Evolutionary conservation across 1,140 invertebrate species (phyloP), one percentile per base, ranked within the genome.

Genomic region (Tetramorium parvispinum): DNA sequence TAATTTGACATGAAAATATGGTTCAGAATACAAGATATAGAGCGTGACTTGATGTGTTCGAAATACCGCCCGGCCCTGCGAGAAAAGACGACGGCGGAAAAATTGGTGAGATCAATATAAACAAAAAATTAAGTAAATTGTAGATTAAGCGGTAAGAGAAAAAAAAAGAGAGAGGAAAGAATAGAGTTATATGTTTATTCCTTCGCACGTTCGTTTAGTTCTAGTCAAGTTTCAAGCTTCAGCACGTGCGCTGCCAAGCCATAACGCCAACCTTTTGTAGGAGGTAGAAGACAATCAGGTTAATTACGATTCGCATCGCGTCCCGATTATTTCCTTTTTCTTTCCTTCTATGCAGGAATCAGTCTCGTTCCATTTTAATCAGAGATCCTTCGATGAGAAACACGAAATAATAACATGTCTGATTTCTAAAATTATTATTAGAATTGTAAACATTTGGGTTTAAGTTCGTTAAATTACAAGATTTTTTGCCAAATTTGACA

Each of bases 141-240:
- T 71, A 63, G 71, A 63, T 76, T 86, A 81, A 63, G 49, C 57
- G 3, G 2, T 27, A 61, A 10, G 53, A 55, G n/a, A 61, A 16
- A 43, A 55, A 59, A 18, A 21, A 11, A 18, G 66, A 40, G 16
- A 32, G 70, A 43, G 43, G 71, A 78, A 86, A 82, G 73, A 11
- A 37, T 55, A 71, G 59, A 90, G 85, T 86, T 70, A 78, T 10
- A 24, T 46, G 24, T 86, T 65, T 85, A 70, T 87, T 88, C 66
- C 40, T 89, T 86, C 63, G 71, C 88, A 89, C 86, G 85, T 70
- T 92, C 87, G 75, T 88, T 90, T 78, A 86, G 91, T 91, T 93
- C 92, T 93, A 93, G 92, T 93, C 92, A 93, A 92, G 82, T 91
- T 86, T 86, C 32, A 89, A 92, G 86, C 86, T 90, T 81, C 89